Base-by-base conservation (phyloP, 2,888 invertebrate genomes). In the Cephus runcator region DNA sequence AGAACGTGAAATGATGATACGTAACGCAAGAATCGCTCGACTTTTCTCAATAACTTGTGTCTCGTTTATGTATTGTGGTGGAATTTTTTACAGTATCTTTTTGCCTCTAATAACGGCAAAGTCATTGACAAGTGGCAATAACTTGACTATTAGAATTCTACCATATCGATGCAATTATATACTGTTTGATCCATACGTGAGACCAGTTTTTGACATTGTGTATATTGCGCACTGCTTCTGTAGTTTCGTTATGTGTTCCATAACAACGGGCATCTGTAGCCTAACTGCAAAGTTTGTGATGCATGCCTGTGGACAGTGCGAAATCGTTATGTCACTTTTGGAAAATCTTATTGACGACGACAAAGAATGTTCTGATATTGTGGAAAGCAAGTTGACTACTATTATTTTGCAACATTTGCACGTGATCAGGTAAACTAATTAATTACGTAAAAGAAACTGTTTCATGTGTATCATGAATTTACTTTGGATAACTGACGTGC, bases 241-340 rank as follows among this genome's bases (percentile, higher is more conserved):
- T 1, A 89, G 87, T 34, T 34, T 34, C 11, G 34, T 34, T 34
- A 34, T 34, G 34, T 34, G 34, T 34, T 34, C 34, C 11, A 34
- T 34, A 11, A 34, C 34, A 34, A 34, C 34, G 11, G 84, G 86
- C 0, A 83, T 87, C 1, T 90, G 90, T 73, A 85, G 89, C 40
- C 79, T 90, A 3, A 86, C 87, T 0, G 90, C 88, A 0, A 83
- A 87, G 6, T 88, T 90, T n/a, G 88, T 84, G 1, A 86, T 87
- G 79, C 90, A 90, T 73, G 86, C 87, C 1, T 90, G 90, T 40
- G 89, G 88, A 4, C 90, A 90, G 30, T 84, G 89, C 1, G 83
- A 83, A 31, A 86, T 90, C 23, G 83, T 90, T 3, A 80, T 83
- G 73, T 33, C 23, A 1, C 81, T 83, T 15, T 74, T 90, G 34